Conservation (phyloP, 2,113 vertebrate species). For the Pelecanoides urinatrix region DNA sequence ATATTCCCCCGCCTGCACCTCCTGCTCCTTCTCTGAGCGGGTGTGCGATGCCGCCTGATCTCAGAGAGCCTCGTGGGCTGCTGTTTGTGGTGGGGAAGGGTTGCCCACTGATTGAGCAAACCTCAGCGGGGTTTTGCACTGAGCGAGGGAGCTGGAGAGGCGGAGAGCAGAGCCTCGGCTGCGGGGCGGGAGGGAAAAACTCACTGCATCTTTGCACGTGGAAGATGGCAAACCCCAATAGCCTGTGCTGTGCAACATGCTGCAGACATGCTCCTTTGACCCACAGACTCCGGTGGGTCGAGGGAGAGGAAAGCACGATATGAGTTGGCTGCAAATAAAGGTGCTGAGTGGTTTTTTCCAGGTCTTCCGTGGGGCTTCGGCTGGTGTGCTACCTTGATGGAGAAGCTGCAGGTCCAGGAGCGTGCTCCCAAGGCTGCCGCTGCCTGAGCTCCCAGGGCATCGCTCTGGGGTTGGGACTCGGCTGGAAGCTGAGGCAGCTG, state of each 20-base stretch:
- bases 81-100: not conserved
- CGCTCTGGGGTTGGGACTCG: accelerated
- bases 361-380: not conserved
- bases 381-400: not conserved
- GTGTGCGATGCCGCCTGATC: not conserved
- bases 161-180: not conserved
- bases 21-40: not conserved
- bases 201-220: not conserved
- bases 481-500: not conserved
- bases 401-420: not conserved
- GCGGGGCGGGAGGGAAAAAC: accelerated
- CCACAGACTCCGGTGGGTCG: accelerated
- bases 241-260: not conserved
- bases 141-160: not conserved
- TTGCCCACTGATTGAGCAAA: not conserved
- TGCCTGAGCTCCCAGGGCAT: not conserved
- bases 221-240: not conserved
- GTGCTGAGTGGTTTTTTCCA: not conserved
- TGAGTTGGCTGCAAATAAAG: not conserved
- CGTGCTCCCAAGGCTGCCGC: accelerated
- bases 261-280: too few species aligned
- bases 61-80: not conserved
- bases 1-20: conserved; percentile 29
- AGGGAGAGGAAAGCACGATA: not conserved
- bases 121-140: not conserved